A percentile compares a stretch with the other conserved stretches of the same genome.
phyloP scores from a whole-genome alignment of 1,140 invertebrate genomes.

The Zophobas atratus region DNA sequence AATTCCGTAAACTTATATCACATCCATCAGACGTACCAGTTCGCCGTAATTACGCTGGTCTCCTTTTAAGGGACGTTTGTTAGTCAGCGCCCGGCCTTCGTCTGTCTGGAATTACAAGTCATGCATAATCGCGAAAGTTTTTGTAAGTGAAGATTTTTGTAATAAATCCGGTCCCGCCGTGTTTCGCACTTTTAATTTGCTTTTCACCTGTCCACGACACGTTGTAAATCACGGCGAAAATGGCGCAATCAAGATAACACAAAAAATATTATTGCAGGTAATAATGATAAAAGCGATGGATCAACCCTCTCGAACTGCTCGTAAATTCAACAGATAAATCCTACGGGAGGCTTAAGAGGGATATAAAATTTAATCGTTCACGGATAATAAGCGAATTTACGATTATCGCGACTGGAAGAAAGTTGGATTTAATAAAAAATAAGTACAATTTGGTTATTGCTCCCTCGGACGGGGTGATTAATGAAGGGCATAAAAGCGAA shows the following conservation, averaged over 20 bases:
- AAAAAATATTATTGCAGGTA: slow-evolving; percentile 2
- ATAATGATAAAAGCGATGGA: background rate
- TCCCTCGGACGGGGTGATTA: background rate
- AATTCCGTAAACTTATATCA: background rate
- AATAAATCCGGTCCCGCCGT: background rate
- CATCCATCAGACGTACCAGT: background rate
- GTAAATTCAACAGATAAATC: slow-evolving; percentile 3
- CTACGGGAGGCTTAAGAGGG: slow-evolving; percentile 8
- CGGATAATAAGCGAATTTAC: slow-evolving; percentile 9
- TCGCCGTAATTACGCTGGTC: background rate
- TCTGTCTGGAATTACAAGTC: background rate
- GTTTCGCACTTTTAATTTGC: background rate
- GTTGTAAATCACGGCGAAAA: slow-evolving; percentile 1
- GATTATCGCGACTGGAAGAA: background rate
- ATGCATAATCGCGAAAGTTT: background rate
- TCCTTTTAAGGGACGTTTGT: background rate
- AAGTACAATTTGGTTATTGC: background rate
- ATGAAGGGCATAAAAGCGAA: background rate
- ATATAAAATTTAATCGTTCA: slow-evolving; percentile 13
- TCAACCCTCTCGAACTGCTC: background rate
- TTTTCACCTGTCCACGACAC: slow-evolving; percentile 6
- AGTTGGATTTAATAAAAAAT: slow-evolving; percentile 6
- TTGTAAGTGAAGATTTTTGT: background rate
- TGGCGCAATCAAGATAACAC: slow-evolving; percentile 10
- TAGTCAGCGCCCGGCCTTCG: background rate